A percentile compares a stretch with the other conserved stretches of the same genome.
Conservation (phyloP, 1,140 invertebrate genomes). For the Ostrea edulis region DNA sequence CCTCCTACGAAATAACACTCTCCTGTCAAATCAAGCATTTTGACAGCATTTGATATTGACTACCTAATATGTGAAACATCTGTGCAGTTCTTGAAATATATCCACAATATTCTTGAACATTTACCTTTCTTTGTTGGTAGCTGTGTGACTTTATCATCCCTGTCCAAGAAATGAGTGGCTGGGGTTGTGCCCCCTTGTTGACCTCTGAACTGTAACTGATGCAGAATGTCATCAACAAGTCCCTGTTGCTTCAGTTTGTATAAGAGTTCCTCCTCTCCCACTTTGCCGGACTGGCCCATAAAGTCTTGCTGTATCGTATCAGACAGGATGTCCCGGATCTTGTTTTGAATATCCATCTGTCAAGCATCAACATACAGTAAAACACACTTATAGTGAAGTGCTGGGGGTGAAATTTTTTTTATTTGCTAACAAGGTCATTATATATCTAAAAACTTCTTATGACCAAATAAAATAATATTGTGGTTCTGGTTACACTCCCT, state of each 20-base stretch:
- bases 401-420: neutral
- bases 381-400: neutral
- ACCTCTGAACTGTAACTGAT: conserved; percentile 68
- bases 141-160: conserved; percentile 65
- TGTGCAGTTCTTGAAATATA: too few species aligned
- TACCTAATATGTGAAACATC: too few species aligned
- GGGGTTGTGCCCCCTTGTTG: conserved; percentile 55
- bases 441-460: neutral
- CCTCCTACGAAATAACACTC: too few species aligned
- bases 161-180: conserved; percentile 70
- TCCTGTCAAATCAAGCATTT: too few species aligned
- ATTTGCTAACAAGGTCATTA: too few species aligned
- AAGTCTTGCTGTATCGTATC: conserved; percentile 68
- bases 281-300: conserved; percentile 50
- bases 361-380: conserved; percentile 1
- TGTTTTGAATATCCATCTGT: conserved; percentile 74
- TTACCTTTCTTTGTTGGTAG: conserved; percentile 68
- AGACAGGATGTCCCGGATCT: conserved; percentile 71
- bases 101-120: neutral
- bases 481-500: too few species aligned
- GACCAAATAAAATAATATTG: too few species aligned
- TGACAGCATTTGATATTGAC: too few species aligned
- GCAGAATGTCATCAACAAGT: conserved; percentile 74
- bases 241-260: conserved; percentile 71
- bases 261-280: conserved; percentile 73